Conservation (phyloP, 1,140 invertebrate genomes). For the Lordiphosa stackelbergi region DNA sequence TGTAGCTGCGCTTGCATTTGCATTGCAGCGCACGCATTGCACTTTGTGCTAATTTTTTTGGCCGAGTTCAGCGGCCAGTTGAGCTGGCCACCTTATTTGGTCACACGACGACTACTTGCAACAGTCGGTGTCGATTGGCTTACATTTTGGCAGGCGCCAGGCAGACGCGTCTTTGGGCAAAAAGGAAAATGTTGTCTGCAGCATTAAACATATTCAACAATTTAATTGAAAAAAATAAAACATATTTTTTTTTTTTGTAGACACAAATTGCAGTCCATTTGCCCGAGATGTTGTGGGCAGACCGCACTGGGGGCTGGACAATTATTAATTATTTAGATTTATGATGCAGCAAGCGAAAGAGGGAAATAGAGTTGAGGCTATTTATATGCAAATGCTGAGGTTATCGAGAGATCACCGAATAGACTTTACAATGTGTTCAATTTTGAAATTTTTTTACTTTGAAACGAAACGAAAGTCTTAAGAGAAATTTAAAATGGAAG, state of each 20-base stretch:
- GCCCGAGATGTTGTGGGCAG: slow-evolving; percentile 1
- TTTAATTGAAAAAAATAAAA: slow-evolving; percentile 56
- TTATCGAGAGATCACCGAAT: slow-evolving; percentile 2
- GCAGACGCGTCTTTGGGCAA: slow-evolving; percentile 43
- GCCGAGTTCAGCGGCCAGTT: slow-evolving; percentile 5
- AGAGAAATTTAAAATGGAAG: too few relatives aligned
- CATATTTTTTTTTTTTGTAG: slow-evolving; percentile 6
- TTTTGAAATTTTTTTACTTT: too few relatives aligned
- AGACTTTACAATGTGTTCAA: too few relatives aligned
- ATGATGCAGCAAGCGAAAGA: slow-evolving; percentile 26
- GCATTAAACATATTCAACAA: slow-evolving; percentile 34
- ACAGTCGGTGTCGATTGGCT: slow-evolving; percentile 43
- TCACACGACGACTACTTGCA: neutral
- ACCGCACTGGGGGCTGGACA: slow-evolving; percentile 21
- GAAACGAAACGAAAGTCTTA: too few relatives aligned
- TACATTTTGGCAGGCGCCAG: slow-evolving; percentile 62
- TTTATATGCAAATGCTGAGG: slow-evolving; percentile 56
- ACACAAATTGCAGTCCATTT: slow-evolving; percentile 24
- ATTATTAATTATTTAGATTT: slow-evolving; percentile 69
- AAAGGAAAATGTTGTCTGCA: slow-evolving; percentile 18
- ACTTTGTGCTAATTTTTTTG: slow-evolving; percentile 58
- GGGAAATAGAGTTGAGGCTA: slow-evolving; percentile 20
- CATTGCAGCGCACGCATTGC: slow-evolving; percentile 36
- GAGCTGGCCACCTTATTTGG: slow-evolving; percentile 40
- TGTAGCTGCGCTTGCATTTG: neutral